A percentile compares a stretch with the other conserved stretches of the same genome.
Evolutionary conservation across 64 coral and sea anemone species (phyloP).

Genomic region (Stylophora pistillata): DNA sequence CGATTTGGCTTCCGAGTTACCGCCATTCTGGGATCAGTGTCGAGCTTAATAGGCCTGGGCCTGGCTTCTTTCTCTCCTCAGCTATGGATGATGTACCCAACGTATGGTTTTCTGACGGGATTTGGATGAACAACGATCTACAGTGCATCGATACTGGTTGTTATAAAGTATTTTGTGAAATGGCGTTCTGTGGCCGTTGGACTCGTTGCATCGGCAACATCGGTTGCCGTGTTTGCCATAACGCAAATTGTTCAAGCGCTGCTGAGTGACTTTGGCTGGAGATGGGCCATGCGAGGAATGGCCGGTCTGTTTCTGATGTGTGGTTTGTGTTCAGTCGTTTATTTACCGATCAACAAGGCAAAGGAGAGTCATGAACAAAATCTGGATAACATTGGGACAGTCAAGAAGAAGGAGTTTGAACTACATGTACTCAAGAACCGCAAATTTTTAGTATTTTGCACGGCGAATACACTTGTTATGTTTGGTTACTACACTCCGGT

Average conservation of each 20-base stretch:
- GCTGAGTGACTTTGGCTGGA: conserved; percentile 54
- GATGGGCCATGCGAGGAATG: conserved; percentile 22
- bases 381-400: neutral
- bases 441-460: conserved; percentile 1
- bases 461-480: conserved; percentile 10
- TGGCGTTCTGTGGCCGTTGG: conserved; percentile 46
- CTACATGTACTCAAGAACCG: conserved; percentile 27
- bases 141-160: conserved; percentile 13
- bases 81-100: conserved; percentile 43
- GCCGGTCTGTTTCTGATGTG: conserved; percentile 7
- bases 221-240: conserved; percentile 20
- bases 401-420: neutral
- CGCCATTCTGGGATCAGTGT: neutral
- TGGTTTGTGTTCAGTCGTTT: conserved; percentile 8
- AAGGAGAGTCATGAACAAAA: neutral
- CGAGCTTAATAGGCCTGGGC: conserved; percentile 11
- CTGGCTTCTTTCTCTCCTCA: conserved; percentile 20
- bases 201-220: conserved; percentile 29
- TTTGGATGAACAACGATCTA: conserved; percentile 4
- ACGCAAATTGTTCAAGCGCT: conserved; percentile 18
- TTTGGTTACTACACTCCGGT: conserved; percentile 41
- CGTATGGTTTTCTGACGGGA: conserved; percentile 37
- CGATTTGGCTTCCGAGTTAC: conserved; percentile 34
- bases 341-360: neutral
- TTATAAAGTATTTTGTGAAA: conserved; percentile 65